Evolutionary conservation across 2,797 vertebrate genomes (phyloP), one percentile per base, ranked within the genome.

Genomic region (Ctenopoma multispine): DNA sequence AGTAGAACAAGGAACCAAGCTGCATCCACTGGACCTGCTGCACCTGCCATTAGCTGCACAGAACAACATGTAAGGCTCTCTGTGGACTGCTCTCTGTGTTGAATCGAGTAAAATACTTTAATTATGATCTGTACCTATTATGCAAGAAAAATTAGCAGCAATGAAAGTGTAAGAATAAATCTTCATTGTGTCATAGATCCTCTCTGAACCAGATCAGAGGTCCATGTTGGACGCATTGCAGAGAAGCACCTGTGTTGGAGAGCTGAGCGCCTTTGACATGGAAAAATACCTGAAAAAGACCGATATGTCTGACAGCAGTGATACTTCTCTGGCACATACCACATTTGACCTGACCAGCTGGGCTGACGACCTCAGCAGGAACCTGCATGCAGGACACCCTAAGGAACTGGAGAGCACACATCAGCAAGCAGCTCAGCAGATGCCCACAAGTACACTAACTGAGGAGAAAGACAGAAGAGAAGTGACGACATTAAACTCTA

Each of bases 271-370:
- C n/a, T 93, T 97, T 69, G 95, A 99, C 89, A 93, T 99, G 71
- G 97, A 98, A 78, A 97, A 96, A 87, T 99, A 99, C 75, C 92
- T 98, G 49, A 96, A 92, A 84, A 94, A 88, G 88, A 91, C 92
- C 0, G 93, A 97, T 1, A 43, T 92, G 8, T 94, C 92, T 23
- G 55, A 34, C 23, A 82, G 76, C 81, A 91, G 82, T 18, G 93
- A 94, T 38, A 23, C 70, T 8, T 95, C 92, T 24, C 67, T 81
- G 41, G 88, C 79, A 24, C 90, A 92, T 18, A 91, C 78, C 4
- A 93, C 87, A 56, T 90, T 95, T 65, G 85, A 95, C 63, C 49
- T 94, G 55, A 92, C 87, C 0, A 78, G 48, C 63, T 90, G 87
- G 86, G 81, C 77, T 20, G 80, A 91, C 36, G 72, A 73, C 71